Evolutionary conservation across 2,797 vertebrate genomes (phyloP).

Genomic region (Alca torda): DNA sequence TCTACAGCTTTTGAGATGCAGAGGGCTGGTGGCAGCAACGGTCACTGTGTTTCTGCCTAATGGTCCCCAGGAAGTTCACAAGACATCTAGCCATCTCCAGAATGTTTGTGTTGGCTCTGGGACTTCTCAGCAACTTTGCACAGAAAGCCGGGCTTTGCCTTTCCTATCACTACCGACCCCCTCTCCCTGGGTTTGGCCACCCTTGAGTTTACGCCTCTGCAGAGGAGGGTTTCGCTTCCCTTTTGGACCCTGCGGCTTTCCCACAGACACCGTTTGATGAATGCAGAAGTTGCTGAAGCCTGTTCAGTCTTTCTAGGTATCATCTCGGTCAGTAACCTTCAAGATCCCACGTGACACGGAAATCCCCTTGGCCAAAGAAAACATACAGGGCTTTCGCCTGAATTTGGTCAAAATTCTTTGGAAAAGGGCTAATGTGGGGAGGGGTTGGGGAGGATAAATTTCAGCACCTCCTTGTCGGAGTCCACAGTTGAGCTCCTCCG

Average conservation of each 20-base stretch:
- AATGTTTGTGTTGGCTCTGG: not conserved
- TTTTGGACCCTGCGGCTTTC: not conserved
- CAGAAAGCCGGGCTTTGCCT: rapidly evolving
- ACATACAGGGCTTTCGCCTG: not conserved
- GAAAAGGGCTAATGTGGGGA: not conserved
- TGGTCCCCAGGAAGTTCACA: not conserved
- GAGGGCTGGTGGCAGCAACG: not conserved
- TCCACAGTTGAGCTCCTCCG: rapidly evolving
- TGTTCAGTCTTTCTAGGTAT: not conserved
- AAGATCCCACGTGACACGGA: not conserved
- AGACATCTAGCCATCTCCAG: not conserved
- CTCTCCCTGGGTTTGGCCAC: not conserved
- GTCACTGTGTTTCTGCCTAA: rapidly evolving
- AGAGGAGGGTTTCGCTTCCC: not conserved
- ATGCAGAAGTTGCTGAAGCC: not conserved
- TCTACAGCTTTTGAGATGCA: rapidly evolving
- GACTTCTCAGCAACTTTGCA: not conserved
- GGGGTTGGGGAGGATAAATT: not conserved
- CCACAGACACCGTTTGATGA: not conserved
- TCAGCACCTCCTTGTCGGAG: not conserved
- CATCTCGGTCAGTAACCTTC: rapidly evolving
- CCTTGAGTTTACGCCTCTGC: rapidly evolving
- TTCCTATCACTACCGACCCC: rapidly evolving
- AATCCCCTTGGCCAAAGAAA: not conserved
- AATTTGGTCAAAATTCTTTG: not conserved